A percentile compares a stretch with the other conserved stretches of the same genome.
phyloP scores from a whole-genome alignment of 2,797 vertebrate species.

The Amphiprion clarkii region DNA sequence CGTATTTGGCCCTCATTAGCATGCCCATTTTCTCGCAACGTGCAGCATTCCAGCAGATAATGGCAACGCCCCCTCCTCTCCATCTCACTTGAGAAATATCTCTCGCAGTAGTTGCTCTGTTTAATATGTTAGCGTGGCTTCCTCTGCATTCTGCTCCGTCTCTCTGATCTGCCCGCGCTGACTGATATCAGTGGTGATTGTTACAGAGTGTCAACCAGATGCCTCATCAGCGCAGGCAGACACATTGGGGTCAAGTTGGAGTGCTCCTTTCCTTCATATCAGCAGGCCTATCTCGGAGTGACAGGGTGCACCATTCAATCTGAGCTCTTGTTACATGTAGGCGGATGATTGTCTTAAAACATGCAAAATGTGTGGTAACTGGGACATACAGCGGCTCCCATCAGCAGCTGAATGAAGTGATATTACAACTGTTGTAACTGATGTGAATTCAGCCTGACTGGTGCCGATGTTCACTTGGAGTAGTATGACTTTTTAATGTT shows the following conservation, averaged over 20 bases:
- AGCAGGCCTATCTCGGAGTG: slow-evolving; percentile 44
- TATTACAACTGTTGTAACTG: slow-evolving; percentile 2
- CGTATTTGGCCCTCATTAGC: slow-evolving; percentile 75
- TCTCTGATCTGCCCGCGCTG: slow-evolving; percentile 68
- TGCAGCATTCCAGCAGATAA: slow-evolving; percentile 63
- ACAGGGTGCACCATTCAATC: slow-evolving; percentile 33
- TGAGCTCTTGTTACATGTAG: slow-evolving; percentile 30
- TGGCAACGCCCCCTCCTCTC: slow-evolving; percentile 24
- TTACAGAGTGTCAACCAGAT: slow-evolving; percentile 74
- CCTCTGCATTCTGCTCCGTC: slow-evolving; percentile 48
- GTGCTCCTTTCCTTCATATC: slow-evolving; percentile 46
- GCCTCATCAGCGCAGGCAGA: slow-evolving; percentile 76
- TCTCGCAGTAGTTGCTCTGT: slow-evolving; percentile 51
- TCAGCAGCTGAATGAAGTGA: slow-evolving; percentile 10
- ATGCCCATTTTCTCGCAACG: slow-evolving; percentile 64
- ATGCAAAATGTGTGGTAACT: slow-evolving; percentile 40
- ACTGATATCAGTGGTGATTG: slow-evolving; percentile 77
- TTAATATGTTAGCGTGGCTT: slow-evolving; percentile 64
- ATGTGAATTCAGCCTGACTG: slow-evolving; percentile 36
- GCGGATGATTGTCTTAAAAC: slow-evolving; percentile 55
- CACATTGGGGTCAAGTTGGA: slow-evolving; percentile 78
- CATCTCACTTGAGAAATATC: slow-evolving; percentile 53
- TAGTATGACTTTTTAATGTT: not conserved
- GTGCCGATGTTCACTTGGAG: slow-evolving; percentile 3
- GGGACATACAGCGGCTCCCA: slow-evolving; percentile 9